Base-by-base conservation (phyloP, 2,113 vertebrate genomes). In the Archocentrus centrarchus region DNA sequence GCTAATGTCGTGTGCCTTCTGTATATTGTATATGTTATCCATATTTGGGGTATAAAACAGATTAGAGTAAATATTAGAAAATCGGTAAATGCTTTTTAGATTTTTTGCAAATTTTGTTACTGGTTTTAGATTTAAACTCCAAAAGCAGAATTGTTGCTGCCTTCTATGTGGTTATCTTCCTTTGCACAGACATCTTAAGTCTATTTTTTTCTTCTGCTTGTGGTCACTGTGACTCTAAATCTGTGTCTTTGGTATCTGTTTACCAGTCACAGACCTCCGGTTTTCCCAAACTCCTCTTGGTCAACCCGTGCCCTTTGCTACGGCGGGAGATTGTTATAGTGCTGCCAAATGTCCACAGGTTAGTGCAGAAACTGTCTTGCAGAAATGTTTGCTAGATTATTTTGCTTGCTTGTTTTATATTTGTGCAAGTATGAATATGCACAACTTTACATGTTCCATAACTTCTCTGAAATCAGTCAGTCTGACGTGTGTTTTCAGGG, bases 291-390 rank as follows among this genome's bases (percentile, higher is more conserved):
- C 97, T 66, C 75, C 95, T 57, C 87, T 96, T 20, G 97, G 97
- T 50, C 97, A 93, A 63, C 91, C 97, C 3, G 96, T 98, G 81
- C 97, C 97, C 0, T 98, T 97, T 82, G 97, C 96, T 64, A 97
- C 97, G 68, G 97, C 97, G 20, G 97, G 97, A 84, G 97, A 98
- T 88, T 98, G 97, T 93, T 98, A 98, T 85, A 98, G 97, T 62
- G 97, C 97, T 77, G 95, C 96, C 90, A 97, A 95, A 92, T 98
- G 97, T 93, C 97, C 97, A 39, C 97, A 98, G 97, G 97, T 97
- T 91, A 59, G 86, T 82, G 18, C 30, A 70, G 61, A 66, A n/a
- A 60, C 68, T 22, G 13, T 7, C 30, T 59, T 82, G 18, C 30
- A 70, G 10, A 53, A 80, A 86, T 60, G n/a, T 55, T 27, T 18